Conservation (phyloP, 2,113 vertebrate species). For the Otis tarda region DNA sequence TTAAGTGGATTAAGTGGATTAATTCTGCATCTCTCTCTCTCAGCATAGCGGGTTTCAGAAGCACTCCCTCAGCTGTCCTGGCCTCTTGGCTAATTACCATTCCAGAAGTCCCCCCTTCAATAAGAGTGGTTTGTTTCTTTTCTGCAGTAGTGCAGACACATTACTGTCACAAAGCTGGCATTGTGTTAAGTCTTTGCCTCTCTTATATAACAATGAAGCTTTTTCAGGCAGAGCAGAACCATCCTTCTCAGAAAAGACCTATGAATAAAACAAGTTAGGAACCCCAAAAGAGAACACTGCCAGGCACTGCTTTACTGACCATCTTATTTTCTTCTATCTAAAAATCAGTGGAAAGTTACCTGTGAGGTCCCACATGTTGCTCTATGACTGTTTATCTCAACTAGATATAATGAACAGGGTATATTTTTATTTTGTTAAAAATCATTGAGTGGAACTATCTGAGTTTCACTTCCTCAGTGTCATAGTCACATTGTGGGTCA, state of each 20-base stretch:
- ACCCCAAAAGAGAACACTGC: not conserved
- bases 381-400: not conserved
- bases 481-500: not conserved
- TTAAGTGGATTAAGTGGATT: not conserved
- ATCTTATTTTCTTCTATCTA: not conserved
- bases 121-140: slow-evolving; percentile 54
- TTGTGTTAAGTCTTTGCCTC: slow-evolving; percentile 22
- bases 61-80: not conserved
- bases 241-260: not conserved
- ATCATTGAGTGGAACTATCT: not conserved
- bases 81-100: slow-evolving; percentile 42
- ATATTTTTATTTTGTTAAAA: not conserved
- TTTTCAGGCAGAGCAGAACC: slow-evolving; percentile 46
- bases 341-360: not conserved
- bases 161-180: slow-evolving; percentile 62
- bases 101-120: slow-evolving; percentile 19
- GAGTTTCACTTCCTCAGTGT: not conserved
- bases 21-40: not conserved
- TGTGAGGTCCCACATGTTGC: not conserved
- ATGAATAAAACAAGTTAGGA: not conserved
- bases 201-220: slow-evolving; percentile 17
- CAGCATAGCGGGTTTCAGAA: not conserved
- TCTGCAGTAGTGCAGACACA: slow-evolving; percentile 18
- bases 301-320: not conserved
- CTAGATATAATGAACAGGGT: not conserved